A percentile compares a stretch with the other conserved stretches of the same genome.
phyloP scores from a whole-genome alignment of 2,113 vertebrate species.

The Cyprinus carpio region DNA sequence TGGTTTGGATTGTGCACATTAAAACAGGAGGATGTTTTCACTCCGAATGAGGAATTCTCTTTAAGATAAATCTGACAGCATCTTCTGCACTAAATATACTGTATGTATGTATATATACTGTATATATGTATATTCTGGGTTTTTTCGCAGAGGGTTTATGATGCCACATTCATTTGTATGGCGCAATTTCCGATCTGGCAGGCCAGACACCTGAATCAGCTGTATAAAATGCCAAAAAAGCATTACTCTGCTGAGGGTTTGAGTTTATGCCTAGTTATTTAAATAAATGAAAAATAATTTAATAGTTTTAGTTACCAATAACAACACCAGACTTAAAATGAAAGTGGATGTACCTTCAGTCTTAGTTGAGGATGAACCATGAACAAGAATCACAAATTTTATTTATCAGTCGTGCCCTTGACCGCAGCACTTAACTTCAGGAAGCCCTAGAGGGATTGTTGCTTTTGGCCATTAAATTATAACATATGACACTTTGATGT shows the following conservation, averaged over 20 bases:
- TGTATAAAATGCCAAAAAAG: background rate
- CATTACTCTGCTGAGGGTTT: background rate
- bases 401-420: background rate
- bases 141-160: background rate
- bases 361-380: background rate
- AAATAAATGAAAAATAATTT: no score
- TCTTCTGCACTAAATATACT: background rate
- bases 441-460: background rate
- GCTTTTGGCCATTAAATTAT: background rate
- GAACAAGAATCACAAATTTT: background rate
- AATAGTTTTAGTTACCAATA: background rate
- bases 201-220: background rate
- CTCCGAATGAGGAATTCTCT: background rate
- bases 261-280: background rate
- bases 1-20: conserved; percentile 21
- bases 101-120: no score
- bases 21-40: conserved; percentile 3
- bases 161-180: background rate
- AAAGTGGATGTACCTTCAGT: background rate
- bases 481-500: background rate
- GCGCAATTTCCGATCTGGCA: background rate
- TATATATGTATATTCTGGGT: background rate
- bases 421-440: background rate
- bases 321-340: background rate
- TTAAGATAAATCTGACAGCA: background rate